phyloP scores from a whole-genome alignment of 2,888 invertebrate genomes.

The Gymnoscelis rufifasciata region DNA sequence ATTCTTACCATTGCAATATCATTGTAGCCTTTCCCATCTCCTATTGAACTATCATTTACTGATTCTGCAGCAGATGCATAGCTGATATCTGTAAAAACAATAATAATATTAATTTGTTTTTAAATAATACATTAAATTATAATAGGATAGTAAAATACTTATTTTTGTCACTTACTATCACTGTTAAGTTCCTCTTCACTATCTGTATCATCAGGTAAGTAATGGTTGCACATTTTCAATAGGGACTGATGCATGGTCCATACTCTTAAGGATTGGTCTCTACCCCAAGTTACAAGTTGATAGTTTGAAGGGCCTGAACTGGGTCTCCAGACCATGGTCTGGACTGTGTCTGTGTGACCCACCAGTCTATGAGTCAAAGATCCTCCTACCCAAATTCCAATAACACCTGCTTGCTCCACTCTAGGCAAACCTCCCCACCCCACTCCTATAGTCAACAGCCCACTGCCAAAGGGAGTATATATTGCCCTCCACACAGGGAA shows the following conservation, averaged over 20 bases:
- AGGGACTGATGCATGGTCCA: conserved; percentile 93
- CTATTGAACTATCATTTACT: conserved; percentile 54
- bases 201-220: conserved; percentile 82
- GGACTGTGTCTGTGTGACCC: conserved; percentile 96
- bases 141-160: too few relatives aligned
- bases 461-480: conserved; percentile 95
- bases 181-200: conserved; percentile 74
- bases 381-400: conserved; percentile 75
- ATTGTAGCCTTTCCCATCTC: conserved; percentile 55
- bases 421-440: conserved; percentile 88
- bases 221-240: conserved; percentile 85
- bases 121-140: too few relatives aligned
- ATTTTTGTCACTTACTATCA: conserved; percentile 71
- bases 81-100: conserved; percentile 66
- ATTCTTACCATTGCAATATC: conserved; percentile 61
- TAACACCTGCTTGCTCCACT: conserved; percentile 86
- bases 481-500: conserved; percentile 96
- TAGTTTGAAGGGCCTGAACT: conserved; percentile 83
- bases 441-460: conserved; percentile 93
- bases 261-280: conserved; percentile 93
- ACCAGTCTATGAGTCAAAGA: conserved; percentile 92
- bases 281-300: conserved; percentile 96
- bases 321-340: conserved; percentile 96
- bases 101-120: background rate
- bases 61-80: conserved; percentile 68